Percentiles rank a stretch among this genome's conserved stretches.
Evolutionary conservation across 2,113 vertebrate species (phyloP).

Genomic region (Carassius gibelio): DNA sequence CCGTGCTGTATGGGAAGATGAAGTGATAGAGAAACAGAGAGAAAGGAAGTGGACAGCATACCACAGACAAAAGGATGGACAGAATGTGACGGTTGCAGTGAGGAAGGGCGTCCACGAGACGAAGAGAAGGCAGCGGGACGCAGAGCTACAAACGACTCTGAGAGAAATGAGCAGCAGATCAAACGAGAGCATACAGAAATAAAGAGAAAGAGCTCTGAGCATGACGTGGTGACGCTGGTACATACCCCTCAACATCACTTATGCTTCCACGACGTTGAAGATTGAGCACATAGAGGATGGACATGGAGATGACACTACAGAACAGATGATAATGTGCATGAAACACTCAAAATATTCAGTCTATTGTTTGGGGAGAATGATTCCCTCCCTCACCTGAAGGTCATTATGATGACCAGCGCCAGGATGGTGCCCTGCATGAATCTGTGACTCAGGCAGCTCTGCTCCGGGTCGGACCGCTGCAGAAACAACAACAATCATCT

Average conservation of each 20-base stretch:
- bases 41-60: conserved; percentile 60
- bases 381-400: conserved; percentile 87
- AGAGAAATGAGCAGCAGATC: conserved; percentile 1
- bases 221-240: not conserved
- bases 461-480: conserved; percentile 74
- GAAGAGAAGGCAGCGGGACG: conserved; percentile 86
- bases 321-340: conserved; percentile 18
- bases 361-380: not conserved
- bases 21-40: conserved; percentile 32
- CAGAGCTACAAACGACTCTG: conserved; percentile 70
- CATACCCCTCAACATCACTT: conserved; percentile 84
- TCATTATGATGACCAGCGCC: conserved; percentile 94
- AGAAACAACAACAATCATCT: conserved; percentile 22
- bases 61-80: conserved; percentile 78
- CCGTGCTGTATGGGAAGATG: not conserved
- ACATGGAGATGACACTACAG: conserved; percentile 95
- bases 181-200: not conserved
- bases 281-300: conserved; percentile 92
- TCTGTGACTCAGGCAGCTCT: conserved; percentile 89
- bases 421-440: conserved; percentile 95
- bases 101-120: conserved; percentile 84
- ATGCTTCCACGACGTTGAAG: conserved; percentile 86
- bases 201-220: not conserved
- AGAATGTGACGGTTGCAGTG: conserved; percentile 84
- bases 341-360: not conserved